Evolutionary conservation across 2,113 vertebrate genomes (phyloP), one percentile per base, ranked within the genome.

Genomic region (Myocastor coypus): DNA sequence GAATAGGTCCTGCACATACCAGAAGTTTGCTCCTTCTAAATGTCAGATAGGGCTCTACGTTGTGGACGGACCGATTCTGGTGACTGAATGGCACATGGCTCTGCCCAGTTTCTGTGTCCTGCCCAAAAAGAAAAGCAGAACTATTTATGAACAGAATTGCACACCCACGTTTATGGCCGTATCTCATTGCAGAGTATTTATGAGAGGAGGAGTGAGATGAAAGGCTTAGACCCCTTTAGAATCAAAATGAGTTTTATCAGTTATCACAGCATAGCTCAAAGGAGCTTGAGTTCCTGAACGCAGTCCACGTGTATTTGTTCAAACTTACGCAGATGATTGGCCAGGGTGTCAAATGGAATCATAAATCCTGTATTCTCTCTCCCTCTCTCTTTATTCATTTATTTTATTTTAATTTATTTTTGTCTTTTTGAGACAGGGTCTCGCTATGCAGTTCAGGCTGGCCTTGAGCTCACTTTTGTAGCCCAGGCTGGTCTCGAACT

Each of bases 241-340:
- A 92, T 69, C 69, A 86, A 89, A 94, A 89, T 2, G 55, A 77
- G 66, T 34, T 10, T 86, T 91, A 77, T 69, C 12, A 94, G 55
- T 68, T 59, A 22, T 87, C 75, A 50, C 9, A 89, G 16, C 28
- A 22, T 69, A 93, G 52, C 20, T 89, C 46, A 81, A 19, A 95
- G 83, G 82, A 87, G 24, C 37, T 89, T 86, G 34, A 71, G 89
- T 93, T 78, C 28, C 46, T 80, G 83, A 97, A 75, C 83, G 20
- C 34, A 75, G 57, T 83, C 78, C 86, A 69, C 87, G 89, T 37
- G 57, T 73, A 19, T 92, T 91, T 95, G 81, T 69, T 96, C 85
- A 94, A 69, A 83, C n/a, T 83, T 86, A 73, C 68, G 22, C 80
- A 75, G 83, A 57, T 84, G 37, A 91, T 84, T 89, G 87, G 81